Conservation (phyloP, 2,113 vertebrate species). For the Dasyurus viverrinus region DNA sequence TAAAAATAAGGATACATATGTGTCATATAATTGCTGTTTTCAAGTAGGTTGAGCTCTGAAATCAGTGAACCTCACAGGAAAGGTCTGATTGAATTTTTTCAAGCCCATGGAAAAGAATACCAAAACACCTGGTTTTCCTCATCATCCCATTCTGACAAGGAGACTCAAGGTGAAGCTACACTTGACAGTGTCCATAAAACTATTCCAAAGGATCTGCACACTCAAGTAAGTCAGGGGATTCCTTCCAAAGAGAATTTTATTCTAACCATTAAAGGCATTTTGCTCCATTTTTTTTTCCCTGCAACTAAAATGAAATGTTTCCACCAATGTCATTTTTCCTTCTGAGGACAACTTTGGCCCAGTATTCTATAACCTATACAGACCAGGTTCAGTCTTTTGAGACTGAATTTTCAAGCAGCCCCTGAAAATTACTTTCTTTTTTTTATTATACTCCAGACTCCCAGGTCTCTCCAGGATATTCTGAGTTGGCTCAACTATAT, state of each 20-base stretch:
- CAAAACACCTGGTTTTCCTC: background rate
- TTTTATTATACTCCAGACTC: background rate
- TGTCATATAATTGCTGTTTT: accelerated
- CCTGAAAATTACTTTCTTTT: background rate
- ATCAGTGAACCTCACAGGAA: background rate
- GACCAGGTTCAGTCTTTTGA: background rate
- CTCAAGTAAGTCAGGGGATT: background rate
- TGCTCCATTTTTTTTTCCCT: background rate
- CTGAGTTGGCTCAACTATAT: background rate
- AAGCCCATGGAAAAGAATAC: background rate
- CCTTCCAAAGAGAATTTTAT: background rate
- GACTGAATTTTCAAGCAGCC: background rate
- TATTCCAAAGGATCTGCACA: background rate
- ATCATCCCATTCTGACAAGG: background rate
- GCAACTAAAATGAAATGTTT: background rate
- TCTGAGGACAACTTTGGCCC: background rate
- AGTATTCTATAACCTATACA: background rate
- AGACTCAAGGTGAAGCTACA: background rate
- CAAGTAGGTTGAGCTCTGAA: background rate
- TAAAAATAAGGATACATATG: background rate
- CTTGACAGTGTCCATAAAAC: background rate
- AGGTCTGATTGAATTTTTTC: background rate
- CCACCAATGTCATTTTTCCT: background rate
- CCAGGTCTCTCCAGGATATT: background rate
- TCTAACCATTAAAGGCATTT: background rate